A percentile compares a stretch with the other conserved stretches of the same genome.
These are phyloP conservation scores for Ditylenchus weischeri DNA, from an alignment of 2,888 invertebrate species.

Conservation along the genomic window DNA sequence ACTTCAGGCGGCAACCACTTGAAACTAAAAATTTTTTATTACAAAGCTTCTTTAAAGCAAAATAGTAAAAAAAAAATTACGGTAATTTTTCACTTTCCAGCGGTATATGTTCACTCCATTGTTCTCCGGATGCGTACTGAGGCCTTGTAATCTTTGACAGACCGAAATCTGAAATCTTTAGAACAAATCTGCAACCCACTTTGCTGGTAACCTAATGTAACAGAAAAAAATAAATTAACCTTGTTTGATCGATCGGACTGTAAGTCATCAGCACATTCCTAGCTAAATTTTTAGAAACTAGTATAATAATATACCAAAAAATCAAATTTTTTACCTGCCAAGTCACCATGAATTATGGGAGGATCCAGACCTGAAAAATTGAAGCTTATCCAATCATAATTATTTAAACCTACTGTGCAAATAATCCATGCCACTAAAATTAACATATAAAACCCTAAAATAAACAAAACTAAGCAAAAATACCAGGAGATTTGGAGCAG, in stretches of 20 bases:
- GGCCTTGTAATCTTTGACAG: constrained; percentile 30
- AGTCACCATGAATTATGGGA: constrained; percentile 91
- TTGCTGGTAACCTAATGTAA: not conserved
- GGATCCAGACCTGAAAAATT: constrained; percentile 74
- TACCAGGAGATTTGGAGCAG: constrained; percentile 33
- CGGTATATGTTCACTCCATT: too few relatives aligned
- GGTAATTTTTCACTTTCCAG: too few relatives aligned
- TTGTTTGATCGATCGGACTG: constrained; percentile 34
- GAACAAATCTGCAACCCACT: constrained; percentile 26
- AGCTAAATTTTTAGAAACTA: constrained; percentile 42
- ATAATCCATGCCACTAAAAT: constrained; percentile 72
- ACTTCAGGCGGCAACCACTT: constrained; percentile 46
- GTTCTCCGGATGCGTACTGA: too few relatives aligned
- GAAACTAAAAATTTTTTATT: constrained; percentile 23
- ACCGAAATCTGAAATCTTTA: constrained; percentile 44
- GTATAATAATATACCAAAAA: too few relatives aligned
- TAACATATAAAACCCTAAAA: too few relatives aligned
- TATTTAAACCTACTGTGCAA: constrained; percentile 71
- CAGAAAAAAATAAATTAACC: constrained; percentile 11
- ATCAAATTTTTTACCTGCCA: constrained; percentile 70
- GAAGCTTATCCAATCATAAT: too few relatives aligned
- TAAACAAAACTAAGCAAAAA: too few relatives aligned
- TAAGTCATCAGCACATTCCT: constrained; percentile 96
- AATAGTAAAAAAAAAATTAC: too few relatives aligned
- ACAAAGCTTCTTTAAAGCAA: too few relatives aligned